Base-by-base conservation (phyloP, 1,140 invertebrate genomes). In the Rhopalosiphum maidis region DNA sequence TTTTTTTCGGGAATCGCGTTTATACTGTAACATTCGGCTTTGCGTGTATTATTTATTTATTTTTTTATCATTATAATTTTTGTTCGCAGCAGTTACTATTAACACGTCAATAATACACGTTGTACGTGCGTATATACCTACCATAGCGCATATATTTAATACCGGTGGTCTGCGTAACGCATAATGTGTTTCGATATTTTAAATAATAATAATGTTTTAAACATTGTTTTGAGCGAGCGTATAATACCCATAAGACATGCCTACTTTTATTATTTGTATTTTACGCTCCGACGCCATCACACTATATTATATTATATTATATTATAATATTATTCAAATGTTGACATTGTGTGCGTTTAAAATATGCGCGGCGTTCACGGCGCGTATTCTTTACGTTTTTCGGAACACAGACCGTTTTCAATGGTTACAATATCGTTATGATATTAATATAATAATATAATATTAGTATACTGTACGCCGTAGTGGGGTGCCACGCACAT, bases 341-440 rank as follows among this genome's bases (percentile, higher is more conserved):
- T 83, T 43, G 83, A 85, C 83, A 85, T 85, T 83, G 77, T 85
- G 37, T 85, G 30, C 83, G 83, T 85, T 85, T 85, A 85, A 85
- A 85, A 85, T 85, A 85, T 43, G 83, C 83, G 41, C 83, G 41
- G 15, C 60, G 30, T 77, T 85, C 23, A 41, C 83, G 9, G 25
- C 41, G 41, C 41, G 83, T 85, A 83, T 85, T 85, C 83, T 85
- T 43, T 85, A 41, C 23, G 23, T 85, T 41, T 85, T 30, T 85
- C n/a, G 23, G 83, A 43, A 85, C 83, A 85, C 23, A 85, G 37
- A 85, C 83, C 22, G 23, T 85, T 85, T 85, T 85, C 41, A 85
- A 85, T 43, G 25, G 83, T 85, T 77, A 77, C 60, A 77, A 35
- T 77, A 77, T 68, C n/a, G 60, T 68, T 15, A 77, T 35, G 18